phyloP scores from a whole-genome alignment of 2,888 invertebrate species.

The Encarsia formosa region DNA sequence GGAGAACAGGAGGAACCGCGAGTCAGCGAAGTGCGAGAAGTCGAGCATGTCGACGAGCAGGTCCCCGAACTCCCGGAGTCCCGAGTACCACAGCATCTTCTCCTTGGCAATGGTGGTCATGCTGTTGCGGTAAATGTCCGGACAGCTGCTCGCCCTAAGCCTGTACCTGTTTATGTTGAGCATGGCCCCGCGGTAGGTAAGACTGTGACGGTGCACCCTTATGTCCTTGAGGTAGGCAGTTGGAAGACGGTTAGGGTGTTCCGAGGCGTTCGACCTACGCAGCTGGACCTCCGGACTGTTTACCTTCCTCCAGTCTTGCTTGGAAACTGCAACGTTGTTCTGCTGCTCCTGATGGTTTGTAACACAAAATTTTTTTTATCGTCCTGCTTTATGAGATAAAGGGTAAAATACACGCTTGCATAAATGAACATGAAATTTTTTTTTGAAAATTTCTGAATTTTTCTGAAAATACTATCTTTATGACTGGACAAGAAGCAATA shows the following conservation, averaged over 20 bases:
- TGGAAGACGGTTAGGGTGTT: constrained; percentile 50
- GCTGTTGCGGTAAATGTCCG: constrained; percentile 82
- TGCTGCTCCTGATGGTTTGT: constrained; percentile 51
- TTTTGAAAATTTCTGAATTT: no score
- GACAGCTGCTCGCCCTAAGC: constrained; percentile 81
- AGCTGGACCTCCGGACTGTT: constrained; percentile 49
- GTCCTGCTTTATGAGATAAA: no score
- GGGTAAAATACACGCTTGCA: no score
- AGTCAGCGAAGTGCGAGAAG: constrained; percentile 74
- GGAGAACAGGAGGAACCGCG: constrained; percentile 72
- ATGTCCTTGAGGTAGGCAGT: constrained; percentile 71
- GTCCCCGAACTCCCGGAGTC: constrained; percentile 74
- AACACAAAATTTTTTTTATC: no score
- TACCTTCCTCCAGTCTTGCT: constrained; percentile 52
- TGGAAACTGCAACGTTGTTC: constrained; percentile 27
- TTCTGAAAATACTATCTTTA: no score
- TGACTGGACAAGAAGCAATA: no score
- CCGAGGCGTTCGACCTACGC: constrained; percentile 45
- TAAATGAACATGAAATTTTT: no score
- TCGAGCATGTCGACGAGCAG: constrained; percentile 74
- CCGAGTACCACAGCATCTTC: constrained; percentile 70
- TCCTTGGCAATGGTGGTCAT: constrained; percentile 83
- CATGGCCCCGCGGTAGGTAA: constrained; percentile 83
- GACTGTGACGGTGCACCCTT: constrained; percentile 69
- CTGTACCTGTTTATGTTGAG: constrained; percentile 73